Evolutionary conservation across 2,888 invertebrate genomes (phyloP), one percentile per base, ranked within the genome.

Genomic region (Monochamus alternatus): DNA sequence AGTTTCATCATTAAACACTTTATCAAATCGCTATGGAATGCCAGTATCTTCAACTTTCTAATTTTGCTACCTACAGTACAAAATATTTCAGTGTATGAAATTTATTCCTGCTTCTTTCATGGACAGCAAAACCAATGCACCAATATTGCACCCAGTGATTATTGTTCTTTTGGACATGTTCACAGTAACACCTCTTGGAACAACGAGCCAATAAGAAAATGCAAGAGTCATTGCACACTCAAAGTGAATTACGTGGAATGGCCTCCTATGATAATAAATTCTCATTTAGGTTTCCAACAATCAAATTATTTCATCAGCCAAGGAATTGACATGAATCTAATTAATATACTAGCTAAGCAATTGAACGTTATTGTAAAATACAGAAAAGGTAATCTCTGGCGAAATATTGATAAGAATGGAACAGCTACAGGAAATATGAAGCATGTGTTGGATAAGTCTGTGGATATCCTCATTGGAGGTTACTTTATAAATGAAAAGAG

Each of bases 401-500:
- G 69, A 9, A 2, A 3, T 30, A 32, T 69, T n/a, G 10, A 60
- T 9, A 31, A 30, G 1, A 75, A 68, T 32, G 59, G 68, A 30
- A 63, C 12, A 7, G n/a, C 32, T 9, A 30, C 31, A 4, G 64
- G 51, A 7, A 55, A 51, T 7, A 58, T 75, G 3, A 10, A 62
- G n/a, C 12, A 38, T 7, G 51, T 79, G 14, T 44, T 63, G 52
- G 58, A 74, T n/a, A 75, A 73, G 31, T 70, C 74, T 12, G 58
- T 55, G 22, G 79, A 79, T 65, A 66, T 79, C 43, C 47, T 65
- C 38, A 47, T 79, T 30, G 79, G 79, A 9, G 75, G 79, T 10
- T 74, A 72, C 65, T 67, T 73, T 2, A 52, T 44, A 58, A 68
- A 60, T 7, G 52, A 32, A 30, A 31, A n/a, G 9, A 60, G 69